These are phyloP conservation scores for Gymnothorax reevesii DNA, from an alignment of 2,797 vertebrate species.

Conservation along the genomic window DNA sequence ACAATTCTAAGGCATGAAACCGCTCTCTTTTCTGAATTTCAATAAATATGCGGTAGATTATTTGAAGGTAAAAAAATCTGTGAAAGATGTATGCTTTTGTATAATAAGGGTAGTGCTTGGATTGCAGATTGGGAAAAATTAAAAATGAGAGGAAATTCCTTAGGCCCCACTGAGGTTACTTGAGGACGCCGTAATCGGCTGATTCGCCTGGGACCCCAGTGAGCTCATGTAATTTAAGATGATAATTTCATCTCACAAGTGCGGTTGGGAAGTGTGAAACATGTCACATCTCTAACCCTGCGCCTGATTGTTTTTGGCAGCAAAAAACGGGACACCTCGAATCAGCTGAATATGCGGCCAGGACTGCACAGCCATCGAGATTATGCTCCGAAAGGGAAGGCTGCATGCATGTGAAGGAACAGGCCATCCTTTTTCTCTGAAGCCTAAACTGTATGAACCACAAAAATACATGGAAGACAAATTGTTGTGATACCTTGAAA, in stretches of 20 bases:
- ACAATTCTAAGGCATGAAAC: background rate
- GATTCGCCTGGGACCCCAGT: background rate
- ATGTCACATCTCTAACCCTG: background rate
- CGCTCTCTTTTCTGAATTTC: background rate
- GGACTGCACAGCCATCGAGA: background rate
- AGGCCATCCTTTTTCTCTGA: background rate
- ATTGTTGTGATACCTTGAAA: background rate
- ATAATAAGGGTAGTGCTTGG: background rate
- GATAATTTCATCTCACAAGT: slow-evolving; percentile 12
- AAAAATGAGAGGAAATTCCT: background rate
- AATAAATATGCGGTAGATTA: background rate
- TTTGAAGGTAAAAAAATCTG: background rate
- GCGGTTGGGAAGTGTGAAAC: background rate
- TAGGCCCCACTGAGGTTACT: background rate
- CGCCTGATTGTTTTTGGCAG: background rate
- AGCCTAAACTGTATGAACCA: background rate
- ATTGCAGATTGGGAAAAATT: background rate
- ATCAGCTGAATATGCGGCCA: background rate
- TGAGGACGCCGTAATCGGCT: slow-evolving; percentile 12
- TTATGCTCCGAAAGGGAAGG: background rate
- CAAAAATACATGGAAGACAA: background rate
- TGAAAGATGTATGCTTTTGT: background rate
- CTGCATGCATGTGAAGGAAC: background rate
- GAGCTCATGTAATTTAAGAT: background rate
- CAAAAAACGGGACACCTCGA: slow-evolving; percentile 1